Base-by-base conservation (phyloP, 2,113 vertebrate species). In the Phalacrocorax carbo region DNA sequence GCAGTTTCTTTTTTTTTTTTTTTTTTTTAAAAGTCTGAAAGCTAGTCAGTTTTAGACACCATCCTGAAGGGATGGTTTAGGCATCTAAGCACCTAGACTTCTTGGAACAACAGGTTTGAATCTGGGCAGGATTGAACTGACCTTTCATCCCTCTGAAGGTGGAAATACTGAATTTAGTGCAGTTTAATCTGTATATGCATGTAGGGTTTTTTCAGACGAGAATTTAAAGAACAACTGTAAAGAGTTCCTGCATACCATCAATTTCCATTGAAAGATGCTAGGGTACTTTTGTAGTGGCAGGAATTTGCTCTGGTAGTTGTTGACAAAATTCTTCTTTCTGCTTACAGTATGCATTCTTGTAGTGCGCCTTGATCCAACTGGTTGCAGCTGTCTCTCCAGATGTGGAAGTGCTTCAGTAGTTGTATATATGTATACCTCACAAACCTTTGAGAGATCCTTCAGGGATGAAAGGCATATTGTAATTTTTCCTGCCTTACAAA, bases 41-140 rank as follows among this genome's bases (percentile, higher is more conserved):
- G 88, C 85, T 97, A 97, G 96, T 95, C 92, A 97, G 93, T 97
- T 92, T 60, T 90, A 96, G 90, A 95, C 25, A 77, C 70, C 66
- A 61, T 94, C 86, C 83, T 54, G 86, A 94, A 65, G 93, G 93
- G 93, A 82, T 97, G 95, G 88, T 88, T 93, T 96, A 95, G 91
- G 57, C 72, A 84, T 93, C 92, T 92, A 75, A 96, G 60, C 79
- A 96, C n/a, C 15, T 95, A 96, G 92, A 86, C 96, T 95, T 89
- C 64, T 78, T 97, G 96, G 97, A 97, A 84, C 68, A 91, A 83
- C 91, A 96, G 91, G 58, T 94, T 94, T 96, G 95, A 96, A 94
- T 95, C 79, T 91, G 91, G 88, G 91, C 95, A 91, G 97, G 95
- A 95, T 65, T 93, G 95, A 98, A 91, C 62, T 3, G 0, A 84